A percentile compares a stretch with the other conserved stretches of the same genome.
Conservation (phyloP, 2,797 vertebrate species). For the Takifugu rubripes region DNA sequence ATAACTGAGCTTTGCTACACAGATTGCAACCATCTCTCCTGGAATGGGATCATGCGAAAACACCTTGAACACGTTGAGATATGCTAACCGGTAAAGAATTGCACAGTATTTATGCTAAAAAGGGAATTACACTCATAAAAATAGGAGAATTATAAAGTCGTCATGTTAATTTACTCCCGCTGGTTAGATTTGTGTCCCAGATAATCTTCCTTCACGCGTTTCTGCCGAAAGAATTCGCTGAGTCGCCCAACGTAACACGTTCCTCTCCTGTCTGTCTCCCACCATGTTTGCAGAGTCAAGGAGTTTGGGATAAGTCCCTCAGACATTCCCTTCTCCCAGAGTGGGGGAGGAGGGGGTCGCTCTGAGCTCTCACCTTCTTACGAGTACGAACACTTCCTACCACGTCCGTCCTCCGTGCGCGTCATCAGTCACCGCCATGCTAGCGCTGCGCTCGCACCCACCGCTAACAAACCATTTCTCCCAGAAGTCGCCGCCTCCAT, state of each 20-base stretch:
- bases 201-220: background rate
- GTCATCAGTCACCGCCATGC: background rate
- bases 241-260: background rate
- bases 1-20: conserved; percentile 16
- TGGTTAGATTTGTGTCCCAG: background rate
- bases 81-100: conserved; percentile 89
- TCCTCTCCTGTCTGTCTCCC: conserved; percentile 10
- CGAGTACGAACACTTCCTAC: conserved; percentile 85
- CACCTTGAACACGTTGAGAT: conserved; percentile 95
- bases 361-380: conserved; percentile 92
- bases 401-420: conserved; percentile 51
- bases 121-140: too few species aligned
- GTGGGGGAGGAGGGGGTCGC: conserved; percentile 81
- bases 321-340: conserved; percentile 95
- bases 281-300: conserved; percentile 84
- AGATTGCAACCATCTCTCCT: conserved; percentile 98
- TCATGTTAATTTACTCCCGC: background rate
- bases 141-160: too few species aligned
- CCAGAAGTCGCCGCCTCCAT: background rate
- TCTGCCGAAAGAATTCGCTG: background rate
- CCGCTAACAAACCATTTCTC: background rate
- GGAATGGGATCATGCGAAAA: conserved; percentile 99
- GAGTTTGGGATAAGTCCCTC: conserved; percentile 98
- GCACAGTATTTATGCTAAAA: too few species aligned
- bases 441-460: background rate